Percentiles rank a stretch among this genome's conserved stretches.
Evolutionary conservation across 2,113 vertebrate species (phyloP).

Genomic region (Tinamus guttatus): DNA sequence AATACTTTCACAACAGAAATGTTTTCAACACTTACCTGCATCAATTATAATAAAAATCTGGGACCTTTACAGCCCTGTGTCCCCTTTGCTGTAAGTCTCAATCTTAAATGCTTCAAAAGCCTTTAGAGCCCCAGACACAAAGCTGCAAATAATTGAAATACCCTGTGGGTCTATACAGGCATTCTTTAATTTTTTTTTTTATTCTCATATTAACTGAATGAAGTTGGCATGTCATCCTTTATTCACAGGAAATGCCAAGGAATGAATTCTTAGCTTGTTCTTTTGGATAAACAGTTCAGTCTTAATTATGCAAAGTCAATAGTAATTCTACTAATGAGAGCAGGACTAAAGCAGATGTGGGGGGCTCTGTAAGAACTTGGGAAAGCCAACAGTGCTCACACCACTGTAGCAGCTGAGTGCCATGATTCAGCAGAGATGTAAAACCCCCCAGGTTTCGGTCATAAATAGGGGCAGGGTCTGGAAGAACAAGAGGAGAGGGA

Average conservation of each 20-base stretch:
- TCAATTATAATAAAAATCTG: constrained; percentile 38
- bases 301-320: neutral
- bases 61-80: constrained; percentile 1
- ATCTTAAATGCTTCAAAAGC: constrained; percentile 41
- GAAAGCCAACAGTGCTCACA: neutral
- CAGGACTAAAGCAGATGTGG: neutral
- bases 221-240: neutral
- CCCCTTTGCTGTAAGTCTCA: constrained; percentile 20
- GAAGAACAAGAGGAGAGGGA: neutral
- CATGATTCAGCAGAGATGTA: neutral
- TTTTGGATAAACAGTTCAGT: constrained; percentile 20
- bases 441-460: neutral
- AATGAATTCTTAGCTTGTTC: neutral
- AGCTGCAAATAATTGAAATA: constrained; percentile 51
- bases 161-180: neutral
- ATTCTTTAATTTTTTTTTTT: constrained; percentile 33
- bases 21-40: constrained; percentile 40
- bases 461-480: neutral
- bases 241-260: neutral
- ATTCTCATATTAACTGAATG: constrained; percentile 20
- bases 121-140: constrained; percentile 14
- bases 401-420: neutral
- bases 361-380: neutral
- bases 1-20: constrained; percentile 1
- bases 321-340: neutral